Base-by-base conservation (phyloP, 2,888 invertebrate species). In the Phorcus lineatus region DNA sequence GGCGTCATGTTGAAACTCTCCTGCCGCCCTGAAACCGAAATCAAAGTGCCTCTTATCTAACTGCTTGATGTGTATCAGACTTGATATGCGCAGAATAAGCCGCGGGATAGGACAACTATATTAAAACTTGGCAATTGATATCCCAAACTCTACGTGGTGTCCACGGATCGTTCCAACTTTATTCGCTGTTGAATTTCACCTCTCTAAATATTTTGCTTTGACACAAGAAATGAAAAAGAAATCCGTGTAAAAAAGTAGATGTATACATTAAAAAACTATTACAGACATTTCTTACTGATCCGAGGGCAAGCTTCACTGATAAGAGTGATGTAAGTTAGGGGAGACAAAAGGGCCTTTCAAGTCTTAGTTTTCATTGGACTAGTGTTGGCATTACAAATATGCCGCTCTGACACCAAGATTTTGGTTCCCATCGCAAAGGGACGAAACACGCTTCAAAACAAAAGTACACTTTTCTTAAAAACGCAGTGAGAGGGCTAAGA, bases 121-220 rank as follows among this genome's bases (percentile, higher is more conserved):
- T 62, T 62, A 62, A 62, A 62, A 62, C 62, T 22, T 0, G 62
- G 16, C 28, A 62, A 62, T 28, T 62, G 62, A 62, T 28, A 62
- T 28, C 62, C 62, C 62, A 17, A 62, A 62, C 62, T 62, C 62
- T 16, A 24, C 62, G n/a, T 22, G 62, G 24, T 62, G 28, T 62
- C 28, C 24, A 24, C 13, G 3, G 62, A 62, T 62, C 62, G 3
- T 13, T 24, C 24, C 13, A 62, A 62, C 62, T 62, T 62, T 62
- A 24, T 16, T 28, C 62, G 62, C 62, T 62, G 62, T 62, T 62
- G 24, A 24, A 62, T 62, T 62, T 62, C 62, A 28, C 62, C 62
- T 24, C 62, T 62, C 62, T 62, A 62, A 62, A 62, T 28, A 62
- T 62, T 62, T 62, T 62, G 62, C 62, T 62, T 62, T 62, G 62